Evolutionary conservation across 2,888 invertebrate species (phyloP), one percentile per base, ranked within the genome.

Genomic region (Andrena hattorfiana): DNA sequence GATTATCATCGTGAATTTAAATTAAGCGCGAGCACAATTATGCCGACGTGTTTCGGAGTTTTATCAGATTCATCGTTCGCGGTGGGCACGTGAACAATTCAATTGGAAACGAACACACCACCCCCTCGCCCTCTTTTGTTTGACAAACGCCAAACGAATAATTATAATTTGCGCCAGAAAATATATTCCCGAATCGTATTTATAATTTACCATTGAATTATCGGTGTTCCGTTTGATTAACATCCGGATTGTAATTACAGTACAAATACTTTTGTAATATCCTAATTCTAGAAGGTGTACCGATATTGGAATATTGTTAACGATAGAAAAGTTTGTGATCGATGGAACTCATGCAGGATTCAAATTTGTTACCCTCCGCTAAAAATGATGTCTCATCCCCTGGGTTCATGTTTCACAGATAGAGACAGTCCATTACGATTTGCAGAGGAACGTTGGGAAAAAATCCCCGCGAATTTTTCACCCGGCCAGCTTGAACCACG

Each of bases 381-480:
- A 35, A 16, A 28, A 51, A 26, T 64, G 59, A 26, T 54, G 28
- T 6, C 16, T 8, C 54, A n/a, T 42, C 49, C 32, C 7, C 2
- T 23, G 2, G 32, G 49, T 51, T 26, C 20, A 67, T 73, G 20
- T 74, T 63, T 77, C 54, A 49, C 8, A 42, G 63, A 23, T 20
- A 10, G 60, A 16, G 13, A 6, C 28, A 68, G 60, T 82, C 66
- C 28, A 82, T 77, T 74, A 42, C 70, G 28, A 64, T 63, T 71
- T 71, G 42, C 32, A 26, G 67, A 63, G 63, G 35, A 59, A 26
- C 26, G 26, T 26, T 78, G 75, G 67, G 60, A 77, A 80, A 66
- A 87, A 85, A 87, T 89, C 83, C 86, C 77, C 66, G 63, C 26
- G 60, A 90, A 91, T 90, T 90, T 90, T 90, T 90, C 89, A 90